Evolutionary conservation across 2,797 vertebrate genomes (phyloP).

Genomic region (Euphonia xanthogaster): DNA sequence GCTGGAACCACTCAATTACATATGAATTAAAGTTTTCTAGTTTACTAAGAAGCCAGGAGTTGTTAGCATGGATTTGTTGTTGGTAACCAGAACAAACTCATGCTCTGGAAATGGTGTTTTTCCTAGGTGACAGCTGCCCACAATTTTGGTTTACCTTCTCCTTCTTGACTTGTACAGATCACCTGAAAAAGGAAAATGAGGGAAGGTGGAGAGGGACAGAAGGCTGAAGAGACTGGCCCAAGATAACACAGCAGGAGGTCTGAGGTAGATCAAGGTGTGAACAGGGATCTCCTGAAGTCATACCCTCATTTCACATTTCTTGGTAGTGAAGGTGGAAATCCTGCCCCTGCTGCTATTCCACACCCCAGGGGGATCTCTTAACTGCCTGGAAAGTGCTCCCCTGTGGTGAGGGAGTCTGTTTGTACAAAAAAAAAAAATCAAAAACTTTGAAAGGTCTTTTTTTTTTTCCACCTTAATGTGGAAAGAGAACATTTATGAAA

Average conservation of each 20-base stretch:
- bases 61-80: neutral
- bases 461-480: neutral
- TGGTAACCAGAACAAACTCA: neutral
- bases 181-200: neutral
- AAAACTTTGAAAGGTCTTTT: neutral
- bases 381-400: neutral
- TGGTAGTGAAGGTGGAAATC: neutral
- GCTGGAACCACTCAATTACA: conserved; percentile 26
- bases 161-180: neutral
- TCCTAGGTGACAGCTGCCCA: neutral
- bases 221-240: neutral
- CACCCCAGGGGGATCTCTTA: neutral
- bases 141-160: neutral
- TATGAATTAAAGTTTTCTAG: conserved; percentile 12
- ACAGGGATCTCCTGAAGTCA: neutral
- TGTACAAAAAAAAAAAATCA: neutral
- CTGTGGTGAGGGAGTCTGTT: neutral
- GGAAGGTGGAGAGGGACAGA: neutral
- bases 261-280: neutral
- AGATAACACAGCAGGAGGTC: neutral
- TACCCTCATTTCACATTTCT: neutral
- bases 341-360: neutral
- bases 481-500: conserved; percentile 9
- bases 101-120: neutral
- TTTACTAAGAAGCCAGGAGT: neutral